Conservation (phyloP, 92 coral and sea anemone species). For the Pocillopora meandrina region DNA sequence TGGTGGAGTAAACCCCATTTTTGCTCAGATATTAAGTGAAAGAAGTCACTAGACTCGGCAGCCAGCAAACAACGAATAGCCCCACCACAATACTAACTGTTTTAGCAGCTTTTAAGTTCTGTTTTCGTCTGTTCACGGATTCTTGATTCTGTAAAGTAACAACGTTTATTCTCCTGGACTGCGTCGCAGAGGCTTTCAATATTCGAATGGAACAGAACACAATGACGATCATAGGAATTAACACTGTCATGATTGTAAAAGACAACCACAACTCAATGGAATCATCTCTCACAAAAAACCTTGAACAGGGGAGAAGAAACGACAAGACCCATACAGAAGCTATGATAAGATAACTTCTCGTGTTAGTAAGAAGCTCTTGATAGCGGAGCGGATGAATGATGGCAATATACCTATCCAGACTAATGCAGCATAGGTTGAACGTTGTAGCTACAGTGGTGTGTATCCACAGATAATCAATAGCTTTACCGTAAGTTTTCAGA, state of each 20-base stretch:
- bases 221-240: no score
- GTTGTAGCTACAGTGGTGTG: conserved; percentile 24
- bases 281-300: no score
- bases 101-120: conserved; percentile 2
- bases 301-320: no score
- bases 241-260: no score
- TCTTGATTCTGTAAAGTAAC: background rate
- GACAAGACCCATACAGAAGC: conserved; percentile 8
- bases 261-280: no score
- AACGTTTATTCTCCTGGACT: background rate
- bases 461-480: conserved; percentile 9
- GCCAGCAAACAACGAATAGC: conserved; percentile 8
- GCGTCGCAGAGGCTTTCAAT: no score
- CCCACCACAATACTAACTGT: background rate
- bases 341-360: conserved; percentile 1
- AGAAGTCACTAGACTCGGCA: conserved; percentile 4
- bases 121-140: background rate
- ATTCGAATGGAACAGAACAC: no score
- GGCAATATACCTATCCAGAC: background rate
- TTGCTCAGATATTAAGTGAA: background rate
- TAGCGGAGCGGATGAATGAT: no score
- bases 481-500: no score
- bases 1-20: background rate
- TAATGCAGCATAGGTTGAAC: conserved; percentile 19
- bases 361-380: no score